Evolutionary conservation across 2,113 vertebrate genomes (phyloP), one percentile per base, ranked within the genome.

Genomic region (Passer montanus): DNA sequence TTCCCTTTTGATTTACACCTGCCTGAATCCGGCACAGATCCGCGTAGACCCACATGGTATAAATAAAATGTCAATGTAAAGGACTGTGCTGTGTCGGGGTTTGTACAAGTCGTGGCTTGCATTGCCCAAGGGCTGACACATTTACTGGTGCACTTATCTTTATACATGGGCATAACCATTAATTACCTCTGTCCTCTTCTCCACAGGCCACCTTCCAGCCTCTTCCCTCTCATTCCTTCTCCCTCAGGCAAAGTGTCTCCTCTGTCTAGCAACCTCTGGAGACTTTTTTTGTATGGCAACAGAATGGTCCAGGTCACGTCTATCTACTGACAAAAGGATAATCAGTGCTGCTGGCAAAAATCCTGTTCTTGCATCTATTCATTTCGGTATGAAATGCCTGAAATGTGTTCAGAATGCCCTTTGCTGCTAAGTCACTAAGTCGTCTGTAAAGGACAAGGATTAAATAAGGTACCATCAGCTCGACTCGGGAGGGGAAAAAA

Each of bases 241-340:
- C 94, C 93, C 88, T 78, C 44, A 62, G 88, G 90, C 67, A 72
- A 89, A 74, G 87, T 6, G 31, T 83, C 73, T 96, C 62, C 76
- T 94, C 77, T 70, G 67, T 89, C 67, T 39, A 41, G 44, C 55
- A 93, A 78, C 49, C 53, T 94, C 92, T 84, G 49, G 84, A 94
- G 85, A 94, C 31, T 2, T 68, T 80, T 86, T 73, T 78, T 84
- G 69, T 58, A 68, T 1, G 23, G 63, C 43, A 92, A 79, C 66
- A 68, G 85, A 85, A 92, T 28, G 64, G 82, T 33, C 47, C 91
- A n/a, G 90, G 83, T 82, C 93, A 91, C 0, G 0, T 94, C 85
- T 77, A 11, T 91, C 80, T 90, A 41, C 68, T 55, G 91, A 95
- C 44, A 95, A 96, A 96, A 94, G 85, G 76, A 85, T 93, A 77